Evolutionary conservation across 23 tunicate genomes (phyloP).

Genomic region (Trididemnum miniatum): DNA sequence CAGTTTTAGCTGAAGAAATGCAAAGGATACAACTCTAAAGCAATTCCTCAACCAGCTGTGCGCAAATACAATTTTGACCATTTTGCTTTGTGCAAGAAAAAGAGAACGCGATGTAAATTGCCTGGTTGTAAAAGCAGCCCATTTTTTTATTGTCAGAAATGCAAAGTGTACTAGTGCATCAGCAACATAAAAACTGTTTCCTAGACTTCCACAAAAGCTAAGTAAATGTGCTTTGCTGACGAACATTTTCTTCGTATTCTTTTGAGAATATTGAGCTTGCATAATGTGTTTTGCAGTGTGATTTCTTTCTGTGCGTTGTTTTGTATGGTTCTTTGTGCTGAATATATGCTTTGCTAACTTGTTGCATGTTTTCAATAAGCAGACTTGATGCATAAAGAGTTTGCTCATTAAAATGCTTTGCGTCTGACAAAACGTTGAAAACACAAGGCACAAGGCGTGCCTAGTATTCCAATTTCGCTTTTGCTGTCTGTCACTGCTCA

Average conservation of each 20-base stretch:
- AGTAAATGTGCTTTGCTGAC: background rate
- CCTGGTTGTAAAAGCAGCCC: slow-evolving; percentile 18
- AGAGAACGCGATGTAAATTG: slow-evolving; percentile 1
- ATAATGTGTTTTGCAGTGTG: background rate
- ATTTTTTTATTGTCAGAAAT: slow-evolving; percentile 4
- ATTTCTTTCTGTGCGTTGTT: background rate
- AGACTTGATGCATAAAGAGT: background rate
- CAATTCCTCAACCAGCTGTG: background rate
- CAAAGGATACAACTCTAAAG: background rate
- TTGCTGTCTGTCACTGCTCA: too few relatives aligned
- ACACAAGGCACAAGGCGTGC: too few relatives aligned
- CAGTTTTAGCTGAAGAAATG: background rate
- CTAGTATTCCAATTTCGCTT: too few relatives aligned
- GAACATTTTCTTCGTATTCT: background rate
- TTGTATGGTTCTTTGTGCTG: background rate
- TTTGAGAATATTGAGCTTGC: background rate
- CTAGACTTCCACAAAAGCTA: background rate
- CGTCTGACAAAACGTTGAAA: background rate
- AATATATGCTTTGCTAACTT: background rate
- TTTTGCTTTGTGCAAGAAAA: slow-evolving; percentile 1
- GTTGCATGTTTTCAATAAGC: background rate
- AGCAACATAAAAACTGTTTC: slow-evolving; percentile 18
- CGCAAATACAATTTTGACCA: slow-evolving; percentile 1
- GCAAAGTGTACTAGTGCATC: slow-evolving; percentile 13
- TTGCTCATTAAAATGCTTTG: background rate